These are phyloP conservation scores for Diadema setosum DNA, from an alignment of 35 echinoderm and acorn worm species.

Conservation along the genomic window DNA sequence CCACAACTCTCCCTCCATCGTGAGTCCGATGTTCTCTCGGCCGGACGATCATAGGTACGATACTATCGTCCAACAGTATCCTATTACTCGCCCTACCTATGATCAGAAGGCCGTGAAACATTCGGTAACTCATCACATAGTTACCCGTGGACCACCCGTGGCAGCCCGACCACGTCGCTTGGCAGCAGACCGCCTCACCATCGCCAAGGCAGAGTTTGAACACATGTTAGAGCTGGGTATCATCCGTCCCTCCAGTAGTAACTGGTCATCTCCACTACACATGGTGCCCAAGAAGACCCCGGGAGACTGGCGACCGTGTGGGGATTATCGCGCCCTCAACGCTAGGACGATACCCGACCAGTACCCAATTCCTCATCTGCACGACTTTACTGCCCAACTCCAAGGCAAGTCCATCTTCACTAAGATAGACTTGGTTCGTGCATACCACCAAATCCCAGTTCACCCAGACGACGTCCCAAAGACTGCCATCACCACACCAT, in stretches of 20 bases:
- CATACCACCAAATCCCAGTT: conserved; percentile 55
- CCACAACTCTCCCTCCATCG: neutral
- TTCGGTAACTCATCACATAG: conserved; percentile 48
- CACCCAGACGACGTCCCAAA: conserved; percentile 29
- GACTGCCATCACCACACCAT: conserved; percentile 44
- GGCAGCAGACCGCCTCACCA: neutral
- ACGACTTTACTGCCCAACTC: conserved; percentile 44
- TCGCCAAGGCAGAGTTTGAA: conserved; percentile 47
- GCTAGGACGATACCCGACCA: conserved; percentile 15
- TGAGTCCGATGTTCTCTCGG: neutral
- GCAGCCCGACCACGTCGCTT: neutral
- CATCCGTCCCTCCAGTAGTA: conserved; percentile 30
- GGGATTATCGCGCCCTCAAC: conserved; percentile 52
- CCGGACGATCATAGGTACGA: neutral
- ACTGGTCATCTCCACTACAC: conserved; percentile 48
- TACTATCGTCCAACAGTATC: neutral
- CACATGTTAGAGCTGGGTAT: conserved; percentile 59
- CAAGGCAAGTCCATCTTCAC: conserved; percentile 9
- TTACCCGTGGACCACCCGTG: conserved; percentile 33
- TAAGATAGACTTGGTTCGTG: conserved; percentile 56
- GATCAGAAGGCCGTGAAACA: conserved; percentile 9
- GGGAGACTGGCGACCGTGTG: too few relatives aligned
- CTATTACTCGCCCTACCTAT: neutral
- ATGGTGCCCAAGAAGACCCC: conserved; percentile 59
- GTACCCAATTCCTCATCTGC: conserved; percentile 57